Evolutionary conservation across 1,140 invertebrate species (phyloP).

Genomic region (Muscidifurax raptorellus): DNA sequence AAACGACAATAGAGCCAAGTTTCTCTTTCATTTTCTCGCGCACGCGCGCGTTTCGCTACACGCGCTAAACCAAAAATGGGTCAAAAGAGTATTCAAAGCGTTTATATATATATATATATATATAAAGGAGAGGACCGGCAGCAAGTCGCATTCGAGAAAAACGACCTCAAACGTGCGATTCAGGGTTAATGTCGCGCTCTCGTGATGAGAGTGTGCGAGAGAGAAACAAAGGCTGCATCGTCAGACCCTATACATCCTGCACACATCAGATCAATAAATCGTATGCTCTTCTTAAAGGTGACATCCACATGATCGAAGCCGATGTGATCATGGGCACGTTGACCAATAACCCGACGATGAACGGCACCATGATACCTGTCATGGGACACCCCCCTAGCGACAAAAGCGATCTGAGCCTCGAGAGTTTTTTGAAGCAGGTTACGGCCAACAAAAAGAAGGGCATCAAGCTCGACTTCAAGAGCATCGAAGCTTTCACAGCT

Average conservation of each 20-base stretch:
- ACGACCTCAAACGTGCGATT: slow-evolving; percentile 2
- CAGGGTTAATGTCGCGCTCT: slow-evolving; percentile 18
- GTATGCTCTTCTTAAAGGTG: slow-evolving; percentile 21
- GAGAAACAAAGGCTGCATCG: neutral
- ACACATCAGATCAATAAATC: neutral
- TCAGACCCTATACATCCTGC: neutral
- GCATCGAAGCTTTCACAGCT: slow-evolving; percentile 84
- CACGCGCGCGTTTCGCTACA: neutral
- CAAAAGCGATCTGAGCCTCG: slow-evolving; percentile 85
- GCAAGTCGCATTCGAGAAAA: neutral
- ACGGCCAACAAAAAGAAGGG: slow-evolving; percentile 80
- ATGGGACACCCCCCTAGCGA: slow-evolving; percentile 90
- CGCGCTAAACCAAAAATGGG: neutral
- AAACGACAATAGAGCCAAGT: neutral
- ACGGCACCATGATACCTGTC: slow-evolving; percentile 78
- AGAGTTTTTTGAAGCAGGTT: slow-evolving; percentile 82
- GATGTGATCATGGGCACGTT: slow-evolving; percentile 85
- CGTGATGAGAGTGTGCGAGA: neutral
- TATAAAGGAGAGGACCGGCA: neutral
- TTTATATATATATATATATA: no score
- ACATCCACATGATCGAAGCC: slow-evolving; percentile 86
- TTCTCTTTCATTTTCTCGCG: neutral
- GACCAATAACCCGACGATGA: slow-evolving; percentile 52
- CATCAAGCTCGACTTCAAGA: slow-evolving; percentile 93
- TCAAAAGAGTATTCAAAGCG: slow-evolving; percentile 23